Percentiles rank a stretch among this genome's conserved stretches.
Evolutionary conservation across 2,113 vertebrate species (phyloP).

Genomic region (Speoplatyrhinus poulsoni): DNA sequence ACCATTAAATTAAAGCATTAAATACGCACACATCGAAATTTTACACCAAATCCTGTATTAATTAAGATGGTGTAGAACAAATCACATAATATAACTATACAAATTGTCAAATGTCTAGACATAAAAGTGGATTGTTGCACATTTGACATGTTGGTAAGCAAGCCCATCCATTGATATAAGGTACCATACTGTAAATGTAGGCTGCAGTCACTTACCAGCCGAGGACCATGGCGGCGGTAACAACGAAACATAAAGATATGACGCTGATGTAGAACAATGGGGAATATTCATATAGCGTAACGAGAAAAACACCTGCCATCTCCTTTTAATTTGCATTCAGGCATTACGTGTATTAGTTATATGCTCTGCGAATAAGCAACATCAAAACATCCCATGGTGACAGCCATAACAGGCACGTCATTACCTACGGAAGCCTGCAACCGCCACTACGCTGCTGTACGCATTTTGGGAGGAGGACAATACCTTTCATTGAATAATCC

Average conservation of each 20-base stretch:
- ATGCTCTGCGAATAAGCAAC: not conserved
- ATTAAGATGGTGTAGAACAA: too few species aligned
- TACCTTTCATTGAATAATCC: constrained; percentile 3
- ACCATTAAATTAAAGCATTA: too few species aligned
- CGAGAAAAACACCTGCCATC: constrained; percentile 87
- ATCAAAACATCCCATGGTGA: constrained; percentile 10
- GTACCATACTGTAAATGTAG: too few species aligned
- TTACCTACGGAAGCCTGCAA: constrained; percentile 40
- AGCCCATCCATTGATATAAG: too few species aligned
- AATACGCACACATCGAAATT: too few species aligned
- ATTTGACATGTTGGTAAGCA: too few species aligned
- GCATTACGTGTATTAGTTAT: not conserved
- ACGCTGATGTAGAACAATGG: constrained; percentile 89
- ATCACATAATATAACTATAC: too few species aligned
- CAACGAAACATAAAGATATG: constrained; percentile 88
- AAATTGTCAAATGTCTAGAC: too few species aligned
- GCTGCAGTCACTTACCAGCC: constrained; percentile 82
- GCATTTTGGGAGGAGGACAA: constrained; percentile 28
- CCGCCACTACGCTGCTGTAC: not conserved
- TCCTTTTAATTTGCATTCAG: not conserved
- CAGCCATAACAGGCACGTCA: constrained; percentile 21
- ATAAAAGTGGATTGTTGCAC: too few species aligned
- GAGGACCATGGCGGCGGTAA: constrained; percentile 90
- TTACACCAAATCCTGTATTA: too few species aligned
- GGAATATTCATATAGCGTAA: constrained; percentile 89